A percentile compares a stretch with the other conserved stretches of the same genome.
Conservation (phyloP, 1,140 invertebrate genomes). For the Trinorchestia longiramus region DNA sequence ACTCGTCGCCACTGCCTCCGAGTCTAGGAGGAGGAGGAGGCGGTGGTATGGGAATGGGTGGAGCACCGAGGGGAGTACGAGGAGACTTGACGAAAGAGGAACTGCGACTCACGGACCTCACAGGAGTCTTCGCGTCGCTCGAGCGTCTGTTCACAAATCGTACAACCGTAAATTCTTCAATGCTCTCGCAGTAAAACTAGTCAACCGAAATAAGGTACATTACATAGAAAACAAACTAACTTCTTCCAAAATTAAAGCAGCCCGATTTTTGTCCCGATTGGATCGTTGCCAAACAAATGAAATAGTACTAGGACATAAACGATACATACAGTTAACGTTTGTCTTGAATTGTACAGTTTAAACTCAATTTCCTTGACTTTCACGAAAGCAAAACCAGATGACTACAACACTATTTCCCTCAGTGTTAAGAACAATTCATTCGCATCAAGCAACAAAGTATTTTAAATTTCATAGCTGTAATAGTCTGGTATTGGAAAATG, state of each 20-base stretch:
- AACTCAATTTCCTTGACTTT: too few relatives aligned
- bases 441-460: too few relatives aligned
- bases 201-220: not conserved
- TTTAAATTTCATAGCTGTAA: too few relatives aligned
- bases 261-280: too few relatives aligned
- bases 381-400: too few relatives aligned
- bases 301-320: not conserved
- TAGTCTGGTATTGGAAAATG: too few relatives aligned
- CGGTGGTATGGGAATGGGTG: slow-evolving; percentile 35
- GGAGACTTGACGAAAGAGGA: slow-evolving; percentile 54
- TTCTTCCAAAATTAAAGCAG: not conserved
- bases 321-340: not conserved
- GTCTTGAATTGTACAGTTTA: too few relatives aligned
- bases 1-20: slow-evolving; percentile 15
- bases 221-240: not conserved
- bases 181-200: not conserved
- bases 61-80: slow-evolving; percentile 2
- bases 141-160: not conserved
- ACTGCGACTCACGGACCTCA: slow-evolving; percentile 28
- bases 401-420: too few relatives aligned
- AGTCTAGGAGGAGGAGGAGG: slow-evolving; percentile 54
- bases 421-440: too few relatives aligned
- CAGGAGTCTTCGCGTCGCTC: slow-evolving; percentile 35
- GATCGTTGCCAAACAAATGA: not conserved
- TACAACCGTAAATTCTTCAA: not conserved